Evolutionary conservation across 2,113 vertebrate species (phyloP), one percentile per base, ranked within the genome.

Genomic region (Rhineura floridana): DNA sequence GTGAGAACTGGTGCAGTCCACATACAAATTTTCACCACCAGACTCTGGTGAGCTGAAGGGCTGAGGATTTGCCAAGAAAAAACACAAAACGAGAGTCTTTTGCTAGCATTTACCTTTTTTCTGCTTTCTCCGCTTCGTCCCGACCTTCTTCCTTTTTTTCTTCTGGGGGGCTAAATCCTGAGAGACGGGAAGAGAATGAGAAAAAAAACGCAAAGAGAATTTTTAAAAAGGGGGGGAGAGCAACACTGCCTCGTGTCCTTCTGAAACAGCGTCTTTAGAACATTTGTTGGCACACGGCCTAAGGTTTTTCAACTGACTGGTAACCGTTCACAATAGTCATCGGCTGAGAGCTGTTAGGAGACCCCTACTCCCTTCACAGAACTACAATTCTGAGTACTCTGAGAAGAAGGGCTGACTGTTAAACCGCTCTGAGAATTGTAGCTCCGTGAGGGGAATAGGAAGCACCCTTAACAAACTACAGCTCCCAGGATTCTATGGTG

Each of bases 141-240:
- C 2, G 0, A 15, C 19, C 36, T 82, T 88, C 55, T 88, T 88
- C 80, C 17, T 82, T 30, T 39, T 88, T 42, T 88, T 87, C 33
- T 76, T 83, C n/a, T 48, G 70, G 3, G 78, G 87, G 33, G 46
- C 46, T 0, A 9, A 73, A 67, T 83, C 87, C 87, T 88, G 44
- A 39, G 21, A 63, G 62, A 28, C 25, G 4, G 52, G 63, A 39
- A 33, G 28, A 72, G 3, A 1, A 23, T 1, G 9, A 65, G 30
- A 23, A 10, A 33, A 1, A 9, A 55, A 25, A 84, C n/a, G n/a
- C n/a, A n/a, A 30, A 65, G 42, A 12, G 52, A 33, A 6, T 25
- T 84, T 28, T 36, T 6, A 23, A 21, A 28, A 63, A 23, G 23
- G 21, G 65, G 11, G 1, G 3, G 42, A 46, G 33, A 28, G 7